Conservation (phyloP, 2,113 vertebrate genomes). For the Falco punctatus region DNA sequence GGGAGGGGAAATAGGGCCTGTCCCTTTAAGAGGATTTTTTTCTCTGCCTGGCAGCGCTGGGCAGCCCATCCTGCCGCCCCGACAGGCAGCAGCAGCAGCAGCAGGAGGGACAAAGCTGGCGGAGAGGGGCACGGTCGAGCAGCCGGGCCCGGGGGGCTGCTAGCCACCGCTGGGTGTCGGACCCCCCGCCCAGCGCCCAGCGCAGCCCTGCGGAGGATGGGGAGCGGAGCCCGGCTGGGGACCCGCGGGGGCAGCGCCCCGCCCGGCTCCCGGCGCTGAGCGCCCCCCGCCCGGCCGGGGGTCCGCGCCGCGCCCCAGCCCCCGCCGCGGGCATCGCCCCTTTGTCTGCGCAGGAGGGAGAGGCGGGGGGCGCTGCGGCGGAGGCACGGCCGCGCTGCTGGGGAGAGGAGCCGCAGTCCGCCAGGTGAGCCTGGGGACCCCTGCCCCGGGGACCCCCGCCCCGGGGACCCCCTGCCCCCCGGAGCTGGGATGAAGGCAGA, state of each 20-base stretch:
- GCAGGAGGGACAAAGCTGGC: not conserved
- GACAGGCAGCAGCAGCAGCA: not conserved
- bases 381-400: not conserved
- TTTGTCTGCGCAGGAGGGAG: constrained; percentile 18
- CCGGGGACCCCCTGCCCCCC: not conserved
- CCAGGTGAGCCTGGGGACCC: constrained; percentile 48
- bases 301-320: not conserved
- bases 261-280: not conserved
- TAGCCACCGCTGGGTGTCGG: not conserved
- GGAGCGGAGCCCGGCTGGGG: not conserved
- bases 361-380: not conserved
- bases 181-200: not conserved
- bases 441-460: too few relatives aligned
- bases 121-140: not conserved
- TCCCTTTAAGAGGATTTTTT: constrained; percentile 62
- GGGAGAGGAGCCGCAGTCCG: not conserved
- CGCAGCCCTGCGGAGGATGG: not conserved
- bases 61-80: constrained; percentile 1
- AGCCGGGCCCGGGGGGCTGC: not conserved
- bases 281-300: not conserved
- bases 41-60: not conserved
- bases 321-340: constrained; percentile 14
- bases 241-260: not conserved
- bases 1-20: not conserved
- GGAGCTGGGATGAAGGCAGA: not conserved